Conservation (phyloP, 2,888 invertebrate genomes). For the Drosophila siamana region DNA sequence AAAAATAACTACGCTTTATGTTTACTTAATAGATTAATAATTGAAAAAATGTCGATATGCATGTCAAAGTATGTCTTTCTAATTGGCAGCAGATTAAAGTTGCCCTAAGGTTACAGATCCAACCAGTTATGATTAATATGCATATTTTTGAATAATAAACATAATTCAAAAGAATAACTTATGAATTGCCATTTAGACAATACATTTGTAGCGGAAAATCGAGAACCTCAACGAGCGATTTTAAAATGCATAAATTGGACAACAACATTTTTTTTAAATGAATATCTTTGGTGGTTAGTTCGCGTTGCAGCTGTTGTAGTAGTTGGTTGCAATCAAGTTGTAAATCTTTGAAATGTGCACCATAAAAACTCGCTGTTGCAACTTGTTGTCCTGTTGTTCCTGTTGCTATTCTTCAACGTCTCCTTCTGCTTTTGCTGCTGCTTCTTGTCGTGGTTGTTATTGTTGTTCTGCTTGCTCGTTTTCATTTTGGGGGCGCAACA, state of each 20-base stretch:
- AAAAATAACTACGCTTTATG: too few relatives aligned
- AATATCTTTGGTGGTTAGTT: neutral
- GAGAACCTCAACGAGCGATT: too few relatives aligned
- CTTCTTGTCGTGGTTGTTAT: conserved; percentile 6
- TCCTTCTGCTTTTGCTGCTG: neutral
- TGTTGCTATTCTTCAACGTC: conserved; percentile 1
- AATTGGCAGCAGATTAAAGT: too few relatives aligned
- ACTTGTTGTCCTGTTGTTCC: conserved; percentile 1
- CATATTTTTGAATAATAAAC: too few relatives aligned
- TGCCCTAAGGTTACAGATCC: too few relatives aligned
- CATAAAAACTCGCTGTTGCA: conserved; percentile 21
- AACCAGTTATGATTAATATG: too few relatives aligned
- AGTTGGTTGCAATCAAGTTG: conserved; percentile 27
- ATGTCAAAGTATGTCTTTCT: too few relatives aligned
- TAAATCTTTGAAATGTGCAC: conserved; percentile 58
- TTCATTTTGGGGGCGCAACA: conserved; percentile 47
- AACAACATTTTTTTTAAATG: neutral
- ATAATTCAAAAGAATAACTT: too few relatives aligned
- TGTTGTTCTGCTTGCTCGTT: conserved; percentile 13
- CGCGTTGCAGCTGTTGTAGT: conserved; percentile 8
- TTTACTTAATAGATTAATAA: too few relatives aligned
- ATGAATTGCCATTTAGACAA: too few relatives aligned
- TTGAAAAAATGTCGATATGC: too few relatives aligned
- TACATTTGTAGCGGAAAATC: too few relatives aligned
- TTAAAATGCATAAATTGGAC: neutral